These are phyloP conservation scores for Lynx canadensis DNA, from an alignment of 2,113 vertebrate species.

Conservation along the genomic window DNA sequence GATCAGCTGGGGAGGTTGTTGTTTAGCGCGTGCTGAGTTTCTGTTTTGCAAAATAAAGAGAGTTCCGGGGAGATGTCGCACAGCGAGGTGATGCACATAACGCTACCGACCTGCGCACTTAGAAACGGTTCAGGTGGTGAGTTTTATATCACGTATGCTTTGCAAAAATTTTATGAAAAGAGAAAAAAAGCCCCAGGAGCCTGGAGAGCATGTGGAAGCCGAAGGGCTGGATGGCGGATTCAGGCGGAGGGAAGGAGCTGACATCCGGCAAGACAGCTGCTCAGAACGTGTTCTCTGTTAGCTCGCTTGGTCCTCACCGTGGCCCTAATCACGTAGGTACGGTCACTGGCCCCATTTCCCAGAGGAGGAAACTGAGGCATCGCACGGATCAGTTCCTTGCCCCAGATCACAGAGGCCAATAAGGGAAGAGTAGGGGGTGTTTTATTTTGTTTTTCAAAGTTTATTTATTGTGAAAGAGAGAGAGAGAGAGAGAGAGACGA, in stretches of 20 bases:
- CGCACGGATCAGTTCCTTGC: not conserved
- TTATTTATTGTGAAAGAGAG: too few relatives aligned
- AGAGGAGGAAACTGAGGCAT: not conserved
- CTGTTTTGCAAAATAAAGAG: not conserved
- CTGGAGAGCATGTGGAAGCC: not conserved
- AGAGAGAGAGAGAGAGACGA: too few relatives aligned
- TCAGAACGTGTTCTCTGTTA: not conserved
- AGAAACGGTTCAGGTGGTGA: not conserved
- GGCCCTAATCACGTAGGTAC: not conserved
- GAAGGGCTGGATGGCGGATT: not conserved
- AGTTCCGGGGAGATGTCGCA: not conserved
- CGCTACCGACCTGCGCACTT: not conserved
- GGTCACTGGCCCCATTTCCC: not conserved
- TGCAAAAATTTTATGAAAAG: not conserved
- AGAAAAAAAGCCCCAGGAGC: not conserved
- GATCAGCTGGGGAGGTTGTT: not conserved
- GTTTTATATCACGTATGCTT: not conserved
- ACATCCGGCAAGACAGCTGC: fast-evolving
- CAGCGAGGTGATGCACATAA: fast-evolving
- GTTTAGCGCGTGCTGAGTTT: not conserved
- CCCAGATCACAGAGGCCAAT: not conserved
- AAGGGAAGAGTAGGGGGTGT: not conserved
- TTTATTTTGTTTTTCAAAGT: too few relatives aligned
- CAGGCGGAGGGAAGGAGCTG: not conserved
- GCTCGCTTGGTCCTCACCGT: not conserved